A percentile compares a stretch with the other conserved stretches of the same genome.
phyloP scores from a whole-genome alignment of 1,140 invertebrate species.

The Cheumatopsyche charites region DNA sequence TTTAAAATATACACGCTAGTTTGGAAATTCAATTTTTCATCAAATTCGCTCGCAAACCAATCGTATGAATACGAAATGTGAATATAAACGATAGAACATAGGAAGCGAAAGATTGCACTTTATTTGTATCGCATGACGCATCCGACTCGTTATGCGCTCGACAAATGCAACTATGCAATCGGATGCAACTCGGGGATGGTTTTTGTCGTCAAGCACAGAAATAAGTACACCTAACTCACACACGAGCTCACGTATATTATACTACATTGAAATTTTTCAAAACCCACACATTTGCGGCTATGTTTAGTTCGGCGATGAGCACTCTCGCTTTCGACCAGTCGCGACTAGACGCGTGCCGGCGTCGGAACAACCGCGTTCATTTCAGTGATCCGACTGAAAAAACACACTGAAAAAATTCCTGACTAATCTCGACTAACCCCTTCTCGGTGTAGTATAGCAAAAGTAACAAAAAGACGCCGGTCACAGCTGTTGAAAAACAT shows the following conservation, averaged over 20 bases:
- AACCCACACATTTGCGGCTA: not conserved
- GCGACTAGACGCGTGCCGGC: slow-evolving; percentile 40
- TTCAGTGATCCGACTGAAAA: slow-evolving; percentile 26
- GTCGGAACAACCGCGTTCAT: slow-evolving; percentile 39
- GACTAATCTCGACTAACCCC: not conserved
- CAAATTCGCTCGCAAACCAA: too few relatives aligned
- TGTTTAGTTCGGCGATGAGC: slow-evolving; percentile 15
- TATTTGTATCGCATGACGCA: too few relatives aligned
- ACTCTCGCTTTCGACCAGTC: slow-evolving; percentile 35
- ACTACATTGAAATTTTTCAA: too few relatives aligned
- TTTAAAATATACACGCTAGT: too few relatives aligned
- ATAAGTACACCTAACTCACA: too few relatives aligned
- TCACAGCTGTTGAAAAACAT: not conserved
- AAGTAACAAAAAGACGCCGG: not conserved
- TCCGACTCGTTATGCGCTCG: too few relatives aligned
- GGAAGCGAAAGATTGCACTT: too few relatives aligned
- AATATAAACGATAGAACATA: too few relatives aligned
- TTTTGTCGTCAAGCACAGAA: slow-evolving; percentile 11
- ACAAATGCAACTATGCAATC: not conserved
- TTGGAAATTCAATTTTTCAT: too few relatives aligned
- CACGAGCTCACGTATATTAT: too few relatives aligned
- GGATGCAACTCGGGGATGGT: not conserved
- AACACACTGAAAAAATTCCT: not conserved
- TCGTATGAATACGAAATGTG: too few relatives aligned
- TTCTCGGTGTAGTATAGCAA: not conserved